Evolutionary conservation across 1,140 invertebrate species (phyloP), one percentile per base, ranked within the genome.

Genomic region (Glomeris maerens): DNA sequence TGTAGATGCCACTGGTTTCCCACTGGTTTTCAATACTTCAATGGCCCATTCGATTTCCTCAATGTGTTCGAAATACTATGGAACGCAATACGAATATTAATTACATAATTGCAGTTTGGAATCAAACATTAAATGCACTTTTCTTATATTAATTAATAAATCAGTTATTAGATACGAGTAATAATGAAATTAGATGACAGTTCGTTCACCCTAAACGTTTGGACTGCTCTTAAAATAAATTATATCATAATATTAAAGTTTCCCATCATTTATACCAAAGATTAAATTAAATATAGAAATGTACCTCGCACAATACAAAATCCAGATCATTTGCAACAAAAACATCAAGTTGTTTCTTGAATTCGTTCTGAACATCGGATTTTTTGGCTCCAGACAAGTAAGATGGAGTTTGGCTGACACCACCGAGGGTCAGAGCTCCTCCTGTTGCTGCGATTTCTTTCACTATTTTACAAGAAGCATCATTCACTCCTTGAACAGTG

Each of bases 41-140:
- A 70, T 67, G 2, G 68, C 68, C 68, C 66, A 69, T 50, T 66
- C 68, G 41, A 67, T 66, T 51, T 70, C 68, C 54, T 70, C 68
- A 3, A 70, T 59, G 52, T 70, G 68, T 52, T 70, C 68, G 52
- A 69, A 70, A 54, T 70, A 70, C 67, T 70, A 55, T 13, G 47
- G n/a, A 45, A 53, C 49, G 52, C 47, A 5, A 23, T 17, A 42
- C 17, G 17, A 42, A n/a, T n/a, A n/a, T 21, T 7, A 7, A 42
- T 42, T 42, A 42, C 5, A 25, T 7, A 4, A 42, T 5, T 10
- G 17, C 40, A 25, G 17, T 4, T 21, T 7, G n/a, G n/a, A n/a
- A n/a, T n/a, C n/a, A n/a, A n/a, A n/a, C n/a, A n/a, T n/a, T n/a
- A n/a, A n/a, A n/a, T n/a, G n/a, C n/a, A n/a, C n/a, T n/a, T n/a